Evolutionary conservation across 1,140 invertebrate genomes (phyloP).

Genomic region (Theocolax elegans): DNA sequence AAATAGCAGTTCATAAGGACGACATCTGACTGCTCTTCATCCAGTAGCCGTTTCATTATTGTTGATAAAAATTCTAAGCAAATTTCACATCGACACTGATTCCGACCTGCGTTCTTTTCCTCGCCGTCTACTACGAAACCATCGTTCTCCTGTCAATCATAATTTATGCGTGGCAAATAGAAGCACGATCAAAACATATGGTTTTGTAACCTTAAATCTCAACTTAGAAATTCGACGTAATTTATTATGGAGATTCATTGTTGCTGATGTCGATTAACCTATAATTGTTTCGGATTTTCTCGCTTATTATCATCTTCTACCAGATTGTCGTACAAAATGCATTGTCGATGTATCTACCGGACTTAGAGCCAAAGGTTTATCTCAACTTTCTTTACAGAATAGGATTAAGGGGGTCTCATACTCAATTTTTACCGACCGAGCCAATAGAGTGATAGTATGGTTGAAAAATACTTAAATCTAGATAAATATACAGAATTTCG

Average conservation of each 20-base stretch:
- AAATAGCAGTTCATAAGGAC: not conserved
- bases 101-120: slow-evolving; percentile 33
- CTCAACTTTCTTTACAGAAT: not conserved
- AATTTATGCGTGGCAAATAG: slow-evolving; percentile 46
- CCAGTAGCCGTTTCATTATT: not conserved
- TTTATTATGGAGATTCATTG: slow-evolving; percentile 41
- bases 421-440: too few species aligned
- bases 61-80: not conserved
- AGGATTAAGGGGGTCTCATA: too few species aligned
- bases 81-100: slow-evolving; percentile 38
- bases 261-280: slow-evolving; percentile 32
- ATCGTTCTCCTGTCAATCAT: not conserved
- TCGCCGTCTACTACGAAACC: not conserved
- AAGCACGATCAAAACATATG: slow-evolving; percentile 47
- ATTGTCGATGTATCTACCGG: slow-evolving; percentile 49
- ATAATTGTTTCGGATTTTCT: slow-evolving; percentile 49
- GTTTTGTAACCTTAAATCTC: slow-evolving; percentile 30
- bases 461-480: too few species aligned
- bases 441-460: too few species aligned
- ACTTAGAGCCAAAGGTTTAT: not conserved
- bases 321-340: slow-evolving; percentile 47
- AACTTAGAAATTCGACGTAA: slow-evolving; percentile 43
- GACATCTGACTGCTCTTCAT: slow-evolving; percentile 1
- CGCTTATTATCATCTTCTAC: slow-evolving; percentile 47
- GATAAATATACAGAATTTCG: too few species aligned